phyloP scores from a whole-genome alignment of 2,888 invertebrate species.

The Epinotia nisella region DNA sequence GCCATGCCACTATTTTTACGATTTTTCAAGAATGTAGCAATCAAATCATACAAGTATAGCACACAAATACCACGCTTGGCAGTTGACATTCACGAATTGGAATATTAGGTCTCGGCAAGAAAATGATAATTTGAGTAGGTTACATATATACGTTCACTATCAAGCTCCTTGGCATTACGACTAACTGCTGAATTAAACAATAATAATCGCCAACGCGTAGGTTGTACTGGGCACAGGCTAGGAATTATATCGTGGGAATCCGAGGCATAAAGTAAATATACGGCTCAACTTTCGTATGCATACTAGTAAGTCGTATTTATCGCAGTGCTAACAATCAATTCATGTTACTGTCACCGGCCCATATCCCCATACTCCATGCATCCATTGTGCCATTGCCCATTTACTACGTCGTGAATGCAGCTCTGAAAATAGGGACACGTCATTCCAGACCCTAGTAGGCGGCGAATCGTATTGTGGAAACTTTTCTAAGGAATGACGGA shows the following conservation, averaged over 20 bases:
- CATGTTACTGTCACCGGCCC: constrained; percentile 25
- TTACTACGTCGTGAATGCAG: constrained; percentile 60
- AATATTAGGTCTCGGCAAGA: not conserved
- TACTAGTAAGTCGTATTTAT: not conserved
- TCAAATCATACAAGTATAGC: not conserved
- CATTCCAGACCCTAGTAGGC: constrained; percentile 68
- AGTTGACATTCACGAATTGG: too few relatives aligned
- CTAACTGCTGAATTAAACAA: constrained; percentile 16
- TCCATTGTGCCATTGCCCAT: constrained; percentile 50
- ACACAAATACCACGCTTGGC: too few relatives aligned
- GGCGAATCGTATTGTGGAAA: constrained; percentile 54
- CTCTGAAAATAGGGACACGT: constrained; percentile 72
- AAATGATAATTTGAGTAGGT: not conserved
- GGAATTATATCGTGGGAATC: constrained; percentile 9
- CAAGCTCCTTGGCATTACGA: not conserved
- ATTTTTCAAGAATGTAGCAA: not conserved
- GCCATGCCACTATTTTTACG: not conserved
- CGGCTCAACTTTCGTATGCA: constrained; percentile 1
- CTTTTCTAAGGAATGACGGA: constrained; percentile 31
- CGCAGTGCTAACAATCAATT: constrained; percentile 16
- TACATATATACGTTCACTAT: not conserved
- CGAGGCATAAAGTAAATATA: not conserved
- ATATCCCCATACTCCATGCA: constrained; percentile 12
- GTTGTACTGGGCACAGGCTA: not conserved
- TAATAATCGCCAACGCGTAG: constrained; percentile 11